Conservation (phyloP, 2,113 vertebrate species). For the Anguilla rostrata region DNA sequence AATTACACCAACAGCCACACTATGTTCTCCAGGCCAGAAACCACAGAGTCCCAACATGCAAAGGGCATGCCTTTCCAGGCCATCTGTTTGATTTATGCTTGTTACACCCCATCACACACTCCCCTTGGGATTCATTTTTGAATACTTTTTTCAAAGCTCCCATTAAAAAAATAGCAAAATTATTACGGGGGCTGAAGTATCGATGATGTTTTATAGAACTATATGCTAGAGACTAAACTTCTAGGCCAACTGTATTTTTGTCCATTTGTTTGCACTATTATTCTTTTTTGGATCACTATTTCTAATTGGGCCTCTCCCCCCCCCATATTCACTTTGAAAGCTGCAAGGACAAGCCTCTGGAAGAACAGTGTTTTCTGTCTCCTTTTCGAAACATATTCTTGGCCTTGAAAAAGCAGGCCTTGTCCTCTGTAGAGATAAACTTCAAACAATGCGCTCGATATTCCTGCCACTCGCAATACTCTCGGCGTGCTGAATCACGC, state of each 20-base stretch:
- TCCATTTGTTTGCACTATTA: background rate
- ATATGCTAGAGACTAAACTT: background rate
- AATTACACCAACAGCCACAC: background rate
- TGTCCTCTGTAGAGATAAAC: constrained; percentile 59
- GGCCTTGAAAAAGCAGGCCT: constrained; percentile 54
- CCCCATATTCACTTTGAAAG: background rate
- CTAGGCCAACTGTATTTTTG: background rate
- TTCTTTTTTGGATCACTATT: background rate
- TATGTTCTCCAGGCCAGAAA: background rate
- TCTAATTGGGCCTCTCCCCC: background rate
- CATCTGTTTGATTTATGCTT: background rate
- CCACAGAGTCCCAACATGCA: background rate
- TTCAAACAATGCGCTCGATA: constrained; percentile 56
- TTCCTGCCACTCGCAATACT: constrained; percentile 50
- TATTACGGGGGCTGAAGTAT: too few relatives aligned
- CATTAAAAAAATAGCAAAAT: background rate
- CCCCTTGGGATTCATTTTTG: background rate
- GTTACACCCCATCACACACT: background rate
- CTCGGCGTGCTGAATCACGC: constrained; percentile 42
- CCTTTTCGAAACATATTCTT: constrained; percentile 58
- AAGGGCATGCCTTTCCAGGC: background rate
- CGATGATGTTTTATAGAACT: background rate
- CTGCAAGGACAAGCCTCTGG: constrained; percentile 41
- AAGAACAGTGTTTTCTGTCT: constrained; percentile 46
- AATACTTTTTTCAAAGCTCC: background rate